These are phyloP conservation scores for Abscondita cerata DNA, from an alignment of 2,888 invertebrate genomes.

Conservation along the genomic window DNA sequence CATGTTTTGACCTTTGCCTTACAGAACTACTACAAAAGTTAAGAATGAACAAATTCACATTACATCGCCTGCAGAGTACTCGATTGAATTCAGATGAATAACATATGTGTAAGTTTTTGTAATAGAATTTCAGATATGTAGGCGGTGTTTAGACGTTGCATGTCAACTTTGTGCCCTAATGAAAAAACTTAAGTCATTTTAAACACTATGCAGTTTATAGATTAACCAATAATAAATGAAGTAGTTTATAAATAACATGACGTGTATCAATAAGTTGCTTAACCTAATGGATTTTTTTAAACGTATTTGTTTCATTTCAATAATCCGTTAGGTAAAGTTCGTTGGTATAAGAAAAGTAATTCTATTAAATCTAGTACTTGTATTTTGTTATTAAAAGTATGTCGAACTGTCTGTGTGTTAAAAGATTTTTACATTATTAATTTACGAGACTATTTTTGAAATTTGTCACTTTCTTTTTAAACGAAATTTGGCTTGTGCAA, in stretches of 20 bases:
- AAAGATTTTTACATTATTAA: no score
- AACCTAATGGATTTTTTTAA: conserved; percentile 22
- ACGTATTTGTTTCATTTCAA: conserved; percentile 1
- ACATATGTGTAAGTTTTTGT: not conserved
- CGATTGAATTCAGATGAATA: not conserved
- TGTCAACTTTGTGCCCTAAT: conserved; percentile 21
- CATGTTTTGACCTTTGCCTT: conserved; percentile 50
- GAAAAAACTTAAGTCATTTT: conserved; percentile 19
- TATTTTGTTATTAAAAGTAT: not conserved
- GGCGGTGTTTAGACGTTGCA: conserved; percentile 26
- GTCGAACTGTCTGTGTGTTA: no score
- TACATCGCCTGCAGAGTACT: conserved; percentile 22
- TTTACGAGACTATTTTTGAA: not conserved
- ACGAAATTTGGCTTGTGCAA: not conserved
- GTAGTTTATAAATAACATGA: conserved; percentile 23
- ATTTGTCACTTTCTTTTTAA: not conserved
- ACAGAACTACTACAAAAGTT: conserved; percentile 31
- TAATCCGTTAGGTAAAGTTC: conserved; percentile 19
- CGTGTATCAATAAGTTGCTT: conserved; percentile 14
- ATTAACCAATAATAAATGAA: conserved; percentile 28
- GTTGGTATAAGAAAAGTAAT: conserved; percentile 5
- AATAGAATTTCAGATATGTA: conserved; percentile 12
- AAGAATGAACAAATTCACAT: conserved; percentile 17
- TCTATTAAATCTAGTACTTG: conserved; percentile 20
- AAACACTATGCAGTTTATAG: conserved; percentile 27